Evolutionary conservation across 2,888 invertebrate species (phyloP).

Genomic region (Augiades crinisus): DNA sequence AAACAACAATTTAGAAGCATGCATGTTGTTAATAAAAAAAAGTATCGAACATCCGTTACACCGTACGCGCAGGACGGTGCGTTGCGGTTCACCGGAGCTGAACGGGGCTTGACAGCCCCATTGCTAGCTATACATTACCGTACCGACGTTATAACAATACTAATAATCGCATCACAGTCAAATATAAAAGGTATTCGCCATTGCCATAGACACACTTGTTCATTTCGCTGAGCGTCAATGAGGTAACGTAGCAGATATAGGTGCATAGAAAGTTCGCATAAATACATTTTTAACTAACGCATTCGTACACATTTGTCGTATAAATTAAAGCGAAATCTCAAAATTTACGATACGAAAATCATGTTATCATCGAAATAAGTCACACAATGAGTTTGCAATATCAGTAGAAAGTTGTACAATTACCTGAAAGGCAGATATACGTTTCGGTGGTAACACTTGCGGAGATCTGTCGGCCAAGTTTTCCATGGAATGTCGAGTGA

Average conservation of each 20-base stretch:
- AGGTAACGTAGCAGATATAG: conserved; percentile 51
- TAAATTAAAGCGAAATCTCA: conserved; percentile 35
- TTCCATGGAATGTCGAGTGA: conserved; percentile 86
- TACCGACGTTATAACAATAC: conserved; percentile 33
- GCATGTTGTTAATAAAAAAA: conserved; percentile 31
- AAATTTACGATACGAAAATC: conserved; percentile 28
- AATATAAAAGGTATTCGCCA: conserved; percentile 46
- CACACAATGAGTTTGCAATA: conserved; percentile 48
- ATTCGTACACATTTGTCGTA: conserved; percentile 32
- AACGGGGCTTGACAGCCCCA: conserved; percentile 57
- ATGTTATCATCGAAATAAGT: conserved; percentile 41
- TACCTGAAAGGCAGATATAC: conserved; percentile 80
- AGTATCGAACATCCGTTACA: conserved; percentile 67
- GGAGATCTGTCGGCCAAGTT: conserved; percentile 82
- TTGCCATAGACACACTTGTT: conserved; percentile 41
- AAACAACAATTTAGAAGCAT: conserved; percentile 9
- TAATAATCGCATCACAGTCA: conserved; percentile 9
- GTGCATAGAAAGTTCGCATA: conserved; percentile 63
- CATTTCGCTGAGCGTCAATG: conserved; percentile 58
- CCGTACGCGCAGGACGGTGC: conserved; percentile 61
- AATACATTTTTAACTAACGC: conserved; percentile 37
- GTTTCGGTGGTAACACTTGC: conserved; percentile 74
- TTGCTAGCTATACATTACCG: conserved; percentile 43
- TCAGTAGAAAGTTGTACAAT: conserved; percentile 61
- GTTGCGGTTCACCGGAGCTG: conserved; percentile 76